Evolutionary conservation across 2,888 invertebrate species (phyloP).

Genomic region (Phortica okadai): DNA sequence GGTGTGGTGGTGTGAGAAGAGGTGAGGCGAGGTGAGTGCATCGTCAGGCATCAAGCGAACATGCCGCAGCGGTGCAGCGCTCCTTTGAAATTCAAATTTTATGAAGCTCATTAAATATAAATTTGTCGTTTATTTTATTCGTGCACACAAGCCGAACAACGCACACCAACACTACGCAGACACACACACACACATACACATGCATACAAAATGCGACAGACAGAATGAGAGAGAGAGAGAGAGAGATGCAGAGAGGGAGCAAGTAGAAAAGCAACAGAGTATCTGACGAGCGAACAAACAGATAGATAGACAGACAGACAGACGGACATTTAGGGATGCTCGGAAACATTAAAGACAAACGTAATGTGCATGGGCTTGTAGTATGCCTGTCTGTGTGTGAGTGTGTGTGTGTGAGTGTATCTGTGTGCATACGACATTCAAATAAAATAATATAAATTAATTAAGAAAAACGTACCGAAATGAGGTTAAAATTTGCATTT

Average conservation of each 20-base stretch:
- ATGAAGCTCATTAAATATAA: constrained; percentile 77
- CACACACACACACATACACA: background rate
- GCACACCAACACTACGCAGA: background rate
- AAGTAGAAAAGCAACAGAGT: background rate
- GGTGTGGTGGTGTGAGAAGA: background rate
- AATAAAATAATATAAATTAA: constrained; percentile 76
- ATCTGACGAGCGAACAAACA: background rate
- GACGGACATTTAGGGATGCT: constrained; percentile 4
- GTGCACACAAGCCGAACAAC: constrained; percentile 28
- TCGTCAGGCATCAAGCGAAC: constrained; percentile 49
- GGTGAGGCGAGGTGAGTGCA: constrained; percentile 44
- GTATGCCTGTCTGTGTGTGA: background rate
- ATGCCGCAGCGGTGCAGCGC: constrained; percentile 68
- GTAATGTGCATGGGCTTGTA: background rate
- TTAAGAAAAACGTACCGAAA: constrained; percentile 72
- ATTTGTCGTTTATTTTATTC: constrained; percentile 72
- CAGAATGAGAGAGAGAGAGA: constrained; percentile 26
- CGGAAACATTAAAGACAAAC: background rate
- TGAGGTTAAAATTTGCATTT: constrained; percentile 66
- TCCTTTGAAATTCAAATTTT: constrained; percentile 77
- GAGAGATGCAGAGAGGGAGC: constrained; percentile 43
- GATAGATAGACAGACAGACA: constrained; percentile 17
- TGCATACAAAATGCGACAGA: constrained; percentile 36
- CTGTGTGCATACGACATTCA: constrained; percentile 65
- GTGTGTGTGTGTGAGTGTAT: constrained; percentile 34